phyloP scores from a whole-genome alignment of 2,113 vertebrate genomes.

The Bubo scandiacus region DNA sequence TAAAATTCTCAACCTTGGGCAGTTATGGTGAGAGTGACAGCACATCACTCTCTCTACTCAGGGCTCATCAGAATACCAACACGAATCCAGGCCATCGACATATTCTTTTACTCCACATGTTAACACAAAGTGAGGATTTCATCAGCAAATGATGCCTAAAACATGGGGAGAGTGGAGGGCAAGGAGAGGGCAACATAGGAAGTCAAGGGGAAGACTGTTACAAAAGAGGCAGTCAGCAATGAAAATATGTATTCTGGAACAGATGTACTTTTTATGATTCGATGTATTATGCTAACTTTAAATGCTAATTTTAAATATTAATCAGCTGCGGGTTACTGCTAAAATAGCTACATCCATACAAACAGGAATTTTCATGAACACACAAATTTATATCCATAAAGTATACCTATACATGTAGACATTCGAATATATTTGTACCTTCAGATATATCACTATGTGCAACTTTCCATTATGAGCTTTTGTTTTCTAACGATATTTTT shows the following conservation, averaged over 20 bases:
- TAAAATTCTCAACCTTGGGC: constrained; percentile 38
- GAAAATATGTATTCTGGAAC: not conserved
- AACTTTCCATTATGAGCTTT: not conserved
- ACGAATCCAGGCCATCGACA: not conserved
- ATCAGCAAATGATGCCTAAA: constrained; percentile 1
- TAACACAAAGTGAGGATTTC: constrained; percentile 9
- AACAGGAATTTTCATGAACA: not conserved
- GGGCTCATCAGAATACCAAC: constrained; percentile 9
- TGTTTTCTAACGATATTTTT: not conserved
- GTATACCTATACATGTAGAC: not conserved
- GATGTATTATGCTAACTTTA: not conserved
- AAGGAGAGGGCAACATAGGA: not conserved
- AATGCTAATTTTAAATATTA: not conserved
- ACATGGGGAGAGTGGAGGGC: not conserved
- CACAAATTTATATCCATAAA: not conserved
- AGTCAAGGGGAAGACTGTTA: not conserved
- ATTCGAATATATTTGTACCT: not conserved
- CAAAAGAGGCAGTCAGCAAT: not conserved
- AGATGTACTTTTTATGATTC: not conserved
- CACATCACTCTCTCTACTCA: constrained; percentile 7
- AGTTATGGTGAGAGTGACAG: constrained; percentile 17
- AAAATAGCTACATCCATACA: not conserved
- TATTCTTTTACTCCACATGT: not conserved
- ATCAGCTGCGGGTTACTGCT: not conserved
- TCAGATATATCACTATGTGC: not conserved